phyloP scores from a whole-genome alignment of 2,113 vertebrate genomes.

The Meleagris gallopavo region DNA sequence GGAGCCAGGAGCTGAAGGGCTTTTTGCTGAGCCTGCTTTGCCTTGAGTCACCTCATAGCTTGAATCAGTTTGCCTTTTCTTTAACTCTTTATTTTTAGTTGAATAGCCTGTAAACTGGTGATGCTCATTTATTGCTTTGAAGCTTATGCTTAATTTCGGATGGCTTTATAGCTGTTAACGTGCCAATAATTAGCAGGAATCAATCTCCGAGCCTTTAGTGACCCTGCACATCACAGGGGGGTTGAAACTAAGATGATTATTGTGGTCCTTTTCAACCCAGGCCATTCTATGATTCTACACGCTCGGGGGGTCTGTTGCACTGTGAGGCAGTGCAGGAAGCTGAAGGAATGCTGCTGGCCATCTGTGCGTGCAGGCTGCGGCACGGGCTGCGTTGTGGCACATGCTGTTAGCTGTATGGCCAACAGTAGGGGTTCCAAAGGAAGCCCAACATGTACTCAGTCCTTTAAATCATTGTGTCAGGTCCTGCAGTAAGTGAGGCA shows the following conservation, averaged over 20 bases:
- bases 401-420: neutral
- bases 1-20: neutral
- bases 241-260: too few species aligned
- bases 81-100: neutral
- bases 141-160: neutral
- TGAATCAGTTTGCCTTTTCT: neutral
- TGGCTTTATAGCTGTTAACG: neutral
- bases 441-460: neutral
- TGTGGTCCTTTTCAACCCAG: too few species aligned
- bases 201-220: neutral
- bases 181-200: neutral
- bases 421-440: neutral
- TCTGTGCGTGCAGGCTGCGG: neutral
- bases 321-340: neutral
- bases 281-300: neutral
- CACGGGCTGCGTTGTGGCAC: neutral
- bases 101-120: neutral
- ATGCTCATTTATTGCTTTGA: neutral
- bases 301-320: neutral
- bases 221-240: too few species aligned
- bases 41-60: neutral
- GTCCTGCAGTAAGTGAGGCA: neutral
- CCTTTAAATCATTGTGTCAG: neutral
- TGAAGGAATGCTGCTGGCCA: neutral
- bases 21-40: neutral